A percentile compares a stretch with the other conserved stretches of the same genome.
These are phyloP conservation scores for Periphyllus acericola DNA, from an alignment of 2,888 invertebrate genomes.

Conservation along the genomic window DNA sequence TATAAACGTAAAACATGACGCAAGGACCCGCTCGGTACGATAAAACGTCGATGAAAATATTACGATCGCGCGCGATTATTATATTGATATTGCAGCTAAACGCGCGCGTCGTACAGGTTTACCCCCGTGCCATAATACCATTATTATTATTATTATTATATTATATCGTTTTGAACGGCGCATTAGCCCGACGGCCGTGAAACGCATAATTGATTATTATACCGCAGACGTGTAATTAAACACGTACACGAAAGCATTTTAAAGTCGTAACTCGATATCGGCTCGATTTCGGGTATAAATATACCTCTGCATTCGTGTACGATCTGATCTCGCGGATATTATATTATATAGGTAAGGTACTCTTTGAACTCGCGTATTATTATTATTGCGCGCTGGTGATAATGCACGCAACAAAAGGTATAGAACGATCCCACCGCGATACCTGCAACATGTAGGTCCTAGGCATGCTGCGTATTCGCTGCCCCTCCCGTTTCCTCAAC, in stretches of 20 bases:
- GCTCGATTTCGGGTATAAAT: slow-evolving; percentile 5
- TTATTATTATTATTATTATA: neutral
- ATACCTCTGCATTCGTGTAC: too few relatives aligned
- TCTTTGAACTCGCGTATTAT: slow-evolving; percentile 3
- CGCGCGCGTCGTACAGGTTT: neutral
- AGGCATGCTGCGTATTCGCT: too few relatives aligned
- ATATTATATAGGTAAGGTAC: too few relatives aligned
- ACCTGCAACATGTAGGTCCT: too few relatives aligned
- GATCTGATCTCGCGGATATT: slow-evolving; percentile 1
- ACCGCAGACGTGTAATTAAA: slow-evolving; percentile 25
- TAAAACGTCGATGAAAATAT: neutral
- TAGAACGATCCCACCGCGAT: too few relatives aligned
- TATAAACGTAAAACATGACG: too few relatives aligned
- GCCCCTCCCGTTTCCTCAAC: too few relatives aligned
- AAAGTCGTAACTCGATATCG: slow-evolving; percentile 1
- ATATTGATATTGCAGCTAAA: neutral
- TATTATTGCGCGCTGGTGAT: too few relatives aligned
- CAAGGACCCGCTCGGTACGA: neutral
- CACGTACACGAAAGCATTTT: neutral
- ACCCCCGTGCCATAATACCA: neutral
- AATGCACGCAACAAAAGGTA: too few relatives aligned
- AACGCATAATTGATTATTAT: slow-evolving; percentile 16
- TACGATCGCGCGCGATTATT: neutral
- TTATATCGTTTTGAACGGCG: neutral
- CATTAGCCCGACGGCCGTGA: slow-evolving; percentile 22